Base-by-base conservation (phyloP, 2,888 invertebrate genomes). In the Paralinhomoeus sp. region DNA sequence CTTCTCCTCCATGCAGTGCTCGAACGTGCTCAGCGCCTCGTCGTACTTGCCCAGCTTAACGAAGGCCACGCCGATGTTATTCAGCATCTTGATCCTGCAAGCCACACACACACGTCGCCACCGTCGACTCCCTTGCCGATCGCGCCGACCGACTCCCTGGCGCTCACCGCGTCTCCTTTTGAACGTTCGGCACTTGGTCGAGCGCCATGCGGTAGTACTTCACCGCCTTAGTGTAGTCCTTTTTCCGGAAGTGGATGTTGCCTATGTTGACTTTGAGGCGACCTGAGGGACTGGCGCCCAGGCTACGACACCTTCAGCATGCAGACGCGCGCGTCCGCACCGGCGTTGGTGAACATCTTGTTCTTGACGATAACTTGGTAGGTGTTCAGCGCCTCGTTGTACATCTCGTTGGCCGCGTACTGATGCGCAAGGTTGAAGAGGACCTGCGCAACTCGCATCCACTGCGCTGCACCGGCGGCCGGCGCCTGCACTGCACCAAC, bases 171-270 rank as follows among this genome's bases (percentile, higher is more conserved):
- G 89, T 71, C 65, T 83, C 81, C 62, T 85, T 87, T 60, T 89
- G 82, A 43, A 79, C 80, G 35, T 80, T 80, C 0, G 89, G 84
- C 3, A 73, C 67, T 65, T 93, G 93, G 67, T 97, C 97, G 50
- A 97, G 70, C 1, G 93, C 91, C 93, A 93, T 97, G 54, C 91
- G 74, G 62, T 89, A 97, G 71, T 87, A 77, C 69, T 97, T 97
- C 46, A 97, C 75, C 0, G 93, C 91, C 67, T 89, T 84, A 17
- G 80, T 77, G 60, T 80, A 84, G 75, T 51, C 83, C 50, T 67
- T 84, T 73, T 87, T 80, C 67, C 80, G 81, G 57, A 82, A 83
- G 65, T 87, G 84, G 56, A 97, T 85, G 62, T 93, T 93, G 1
- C 91, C 93, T 79, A 97, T 91, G 64, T 97, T 97, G 1, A 93